Evolutionary conservation across 2,888 invertebrate species (phyloP), one percentile per base, ranked within the genome.

Genomic region (Melieria omissa): DNA sequence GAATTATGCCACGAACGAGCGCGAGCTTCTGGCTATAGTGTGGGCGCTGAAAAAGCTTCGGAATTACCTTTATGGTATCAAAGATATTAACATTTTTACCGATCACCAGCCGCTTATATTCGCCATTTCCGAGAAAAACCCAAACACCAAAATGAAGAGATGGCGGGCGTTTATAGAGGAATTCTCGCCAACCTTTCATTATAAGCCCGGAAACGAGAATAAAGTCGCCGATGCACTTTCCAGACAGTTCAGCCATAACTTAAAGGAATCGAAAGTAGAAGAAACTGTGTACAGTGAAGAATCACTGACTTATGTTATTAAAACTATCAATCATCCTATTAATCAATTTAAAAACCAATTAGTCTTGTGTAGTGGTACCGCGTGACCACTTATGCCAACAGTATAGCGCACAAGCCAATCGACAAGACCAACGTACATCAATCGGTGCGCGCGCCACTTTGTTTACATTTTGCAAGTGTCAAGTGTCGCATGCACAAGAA

Each of bases 31-130:
- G 12, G 70, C 70, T 6, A 73, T 71, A 42, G 61, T 71, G 10
- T 73, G 70, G 70, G 63, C 70, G 0, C 72, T 79, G 4, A 82
- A 84, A 76, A 80, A 81, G 60, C 83, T 86, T 45, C 67, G 84
- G 16, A 83, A 83, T 6, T 85, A 84, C 60, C 44, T 86, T 5
- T 85, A 83, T 46, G 84, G 85, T 3, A 77, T 77, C 46, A 78
- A 62, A 16, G 44, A 75, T 52, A 71, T 75, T 8, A 73, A 73
- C 47, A 74, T 73, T 52, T 76, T 65, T 55, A 73, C 69, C 0
- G 75, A 76, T 58, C 74, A 76, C 64, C 74, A 78, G 71, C 80
- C 78, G 42, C 75, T 76, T 16, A 70, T 65, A 42, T 75, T 74
- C 71, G 65, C 76, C 45, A 73, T 76, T 63, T 73, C 78, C 67